Evolutionary conservation across 2,888 invertebrate species (phyloP).

Genomic region (Limenitis camilla): DNA sequence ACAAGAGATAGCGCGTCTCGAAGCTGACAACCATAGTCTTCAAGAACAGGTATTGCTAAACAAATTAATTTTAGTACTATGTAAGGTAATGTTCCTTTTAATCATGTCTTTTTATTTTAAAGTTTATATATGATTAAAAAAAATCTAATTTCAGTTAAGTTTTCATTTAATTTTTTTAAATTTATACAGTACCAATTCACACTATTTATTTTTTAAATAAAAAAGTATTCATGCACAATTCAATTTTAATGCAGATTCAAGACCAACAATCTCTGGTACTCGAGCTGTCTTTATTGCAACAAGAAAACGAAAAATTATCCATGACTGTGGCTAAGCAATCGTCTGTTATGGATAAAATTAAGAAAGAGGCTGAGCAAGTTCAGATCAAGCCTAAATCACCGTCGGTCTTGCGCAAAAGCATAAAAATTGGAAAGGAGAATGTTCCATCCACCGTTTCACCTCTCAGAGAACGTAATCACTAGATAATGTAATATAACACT

Average conservation of each 20-base stretch:
- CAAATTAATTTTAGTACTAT: neutral
- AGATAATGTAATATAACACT: neutral
- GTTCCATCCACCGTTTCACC: constrained; percentile 58
- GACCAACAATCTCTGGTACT: constrained; percentile 67
- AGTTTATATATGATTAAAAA: too few species aligned
- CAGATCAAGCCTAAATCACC: constrained; percentile 59
- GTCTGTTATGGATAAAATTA: constrained; percentile 61
- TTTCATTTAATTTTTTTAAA: too few species aligned
- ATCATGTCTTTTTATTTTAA: too few species aligned
- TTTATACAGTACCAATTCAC: too few species aligned
- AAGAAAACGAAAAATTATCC: constrained; percentile 64
- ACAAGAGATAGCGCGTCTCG: constrained; percentile 50
- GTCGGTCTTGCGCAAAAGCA: constrained; percentile 49
- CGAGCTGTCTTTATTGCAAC: constrained; percentile 61
- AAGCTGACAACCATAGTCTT: constrained; percentile 51
- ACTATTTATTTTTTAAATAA: too few species aligned
- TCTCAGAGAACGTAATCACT: constrained; percentile 61
- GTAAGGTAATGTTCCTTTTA: too few species aligned
- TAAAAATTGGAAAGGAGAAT: constrained; percentile 66
- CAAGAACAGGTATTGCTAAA: constrained; percentile 47
- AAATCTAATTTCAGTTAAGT: too few species aligned
- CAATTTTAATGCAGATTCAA: constrained; percentile 44
- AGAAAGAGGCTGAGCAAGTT: constrained; percentile 52
- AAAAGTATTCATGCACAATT: too few species aligned
- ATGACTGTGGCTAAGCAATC: constrained; percentile 62